Evolutionary conservation across 1,140 invertebrate genomes (phyloP), one percentile per base, ranked within the genome.

Genomic region (silkworm (Bombyx mori)): DNA sequence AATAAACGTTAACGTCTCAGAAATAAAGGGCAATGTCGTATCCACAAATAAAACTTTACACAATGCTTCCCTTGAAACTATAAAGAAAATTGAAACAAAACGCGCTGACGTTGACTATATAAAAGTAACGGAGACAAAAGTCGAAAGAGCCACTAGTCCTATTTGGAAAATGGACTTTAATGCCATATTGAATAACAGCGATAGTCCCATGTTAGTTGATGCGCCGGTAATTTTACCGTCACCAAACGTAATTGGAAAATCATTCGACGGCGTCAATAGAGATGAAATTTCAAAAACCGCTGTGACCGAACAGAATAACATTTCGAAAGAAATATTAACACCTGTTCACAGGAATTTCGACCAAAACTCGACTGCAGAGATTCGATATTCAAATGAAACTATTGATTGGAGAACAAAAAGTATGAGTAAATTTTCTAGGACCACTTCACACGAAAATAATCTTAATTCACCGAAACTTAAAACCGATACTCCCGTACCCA

Each of bases 201-300:
- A 42, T 3, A 53, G 42, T 53, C 8, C 52, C 35, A 53, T 53
- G 12, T 10, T 56, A 12, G 42, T 43, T 4, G 54, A 56, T 42
- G 54, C 54, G 42, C 54, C 54, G 10, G 54, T 56, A 45, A 56
- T 56, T 49, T 12, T 56, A 8, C 26, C 49, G 8, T 42, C 45
- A 35, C 54, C 54, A n/a, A 56, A 56, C 12, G 42, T 49, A 5
- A 46, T 10, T 43, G 45, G 53, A 22, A 54, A 45, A 45, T 22
- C 26, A 54, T 54, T 18, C n/a, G 22, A 49, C 9, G 56, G 9
- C 10, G 52, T 54, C 0, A 62, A 22, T 51, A 55, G 47, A 51
- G 42, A 44, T 10, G 44, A 55, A 48, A 48, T 45, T 52, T n/a
- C 48, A 51, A 51, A 51, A 26, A 51, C 50, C 8, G 22, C 5